A percentile compares a stretch with the other conserved stretches of the same genome.
Evolutionary conservation across 2,888 invertebrate species (phyloP).

Genomic region (Aphelenchoides bicaudatus): DNA sequence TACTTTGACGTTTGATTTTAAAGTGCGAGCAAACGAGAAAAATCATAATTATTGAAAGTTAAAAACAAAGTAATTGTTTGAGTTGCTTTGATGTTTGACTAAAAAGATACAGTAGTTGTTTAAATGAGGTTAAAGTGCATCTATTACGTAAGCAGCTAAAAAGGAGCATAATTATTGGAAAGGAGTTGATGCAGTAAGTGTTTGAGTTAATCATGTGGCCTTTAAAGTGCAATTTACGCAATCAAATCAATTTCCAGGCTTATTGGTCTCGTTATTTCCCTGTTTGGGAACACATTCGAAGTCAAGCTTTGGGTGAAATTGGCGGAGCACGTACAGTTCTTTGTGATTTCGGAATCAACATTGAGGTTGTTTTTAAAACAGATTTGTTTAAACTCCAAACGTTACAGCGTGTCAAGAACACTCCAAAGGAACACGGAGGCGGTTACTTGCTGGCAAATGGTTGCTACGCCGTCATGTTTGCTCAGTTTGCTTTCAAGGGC

Average conservation of each 20-base stretch:
- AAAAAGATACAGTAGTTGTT: too few relatives aligned
- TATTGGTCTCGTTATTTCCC: constrained; percentile 35
- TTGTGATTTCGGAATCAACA: constrained; percentile 21
- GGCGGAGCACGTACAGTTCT: constrained; percentile 10
- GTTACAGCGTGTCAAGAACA: constrained; percentile 21
- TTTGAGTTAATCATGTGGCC: too few relatives aligned
- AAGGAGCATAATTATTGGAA: too few relatives aligned
- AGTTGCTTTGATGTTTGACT: too few relatives aligned
- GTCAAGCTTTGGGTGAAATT: not conserved
- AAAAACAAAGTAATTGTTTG: too few relatives aligned
- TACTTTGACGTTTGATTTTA: too few relatives aligned
- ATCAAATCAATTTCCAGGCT: constrained; percentile 13
- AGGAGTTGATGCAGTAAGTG: too few relatives aligned
- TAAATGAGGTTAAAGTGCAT: too few relatives aligned
- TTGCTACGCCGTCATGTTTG: constrained; percentile 32
- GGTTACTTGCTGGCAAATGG: constrained; percentile 29
- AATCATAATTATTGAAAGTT: too few relatives aligned
- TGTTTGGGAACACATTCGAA: constrained; percentile 12
- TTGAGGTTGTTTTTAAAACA: constrained; percentile 16
- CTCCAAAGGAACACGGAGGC: constrained; percentile 20
- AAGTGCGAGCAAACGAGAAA: too few relatives aligned
- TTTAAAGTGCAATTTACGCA: too few relatives aligned
- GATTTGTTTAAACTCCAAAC: not conserved
- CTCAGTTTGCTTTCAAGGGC: constrained; percentile 23
- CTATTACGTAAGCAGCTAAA: too few relatives aligned